A percentile compares a stretch with the other conserved stretches of the same genome.
These are phyloP conservation scores for Perizoma flavofasciatum DNA, from an alignment of 2,888 invertebrate species.

Conservation along the genomic window DNA sequence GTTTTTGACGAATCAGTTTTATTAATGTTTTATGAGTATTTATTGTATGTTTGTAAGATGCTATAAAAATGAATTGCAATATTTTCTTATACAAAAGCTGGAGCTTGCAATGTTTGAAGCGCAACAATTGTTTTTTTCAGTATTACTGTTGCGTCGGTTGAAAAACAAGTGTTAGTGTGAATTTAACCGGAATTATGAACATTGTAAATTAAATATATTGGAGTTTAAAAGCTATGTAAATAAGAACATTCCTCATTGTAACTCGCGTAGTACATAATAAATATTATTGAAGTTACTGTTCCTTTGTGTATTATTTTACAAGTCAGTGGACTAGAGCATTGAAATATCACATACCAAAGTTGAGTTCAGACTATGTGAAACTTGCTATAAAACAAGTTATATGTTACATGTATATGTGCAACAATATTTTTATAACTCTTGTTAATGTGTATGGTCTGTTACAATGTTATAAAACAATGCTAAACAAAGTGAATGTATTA, in stretches of 20 bases:
- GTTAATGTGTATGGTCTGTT: too few species aligned
- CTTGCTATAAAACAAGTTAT: too few species aligned
- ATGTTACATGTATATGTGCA: too few species aligned
- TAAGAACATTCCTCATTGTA: constrained; percentile 84
- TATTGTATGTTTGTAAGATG: constrained; percentile 49
- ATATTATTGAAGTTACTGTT: constrained; percentile 84
- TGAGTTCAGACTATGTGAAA: too few species aligned
- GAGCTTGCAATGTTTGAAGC: constrained; percentile 41
- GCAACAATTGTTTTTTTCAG: constrained; percentile 60
- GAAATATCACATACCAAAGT: too few species aligned
- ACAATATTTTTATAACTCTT: too few species aligned
- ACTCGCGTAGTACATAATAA: constrained; percentile 84
- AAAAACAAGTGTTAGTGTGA: constrained; percentile 44
- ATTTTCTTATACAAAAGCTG: constrained; percentile 25
- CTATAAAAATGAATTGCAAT: constrained; percentile 48
- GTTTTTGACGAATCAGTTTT: constrained; percentile 47
- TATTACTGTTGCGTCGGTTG: constrained; percentile 65
- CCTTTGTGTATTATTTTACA: constrained; percentile 44
- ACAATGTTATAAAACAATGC: too few species aligned
- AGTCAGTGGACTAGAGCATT: neutral
- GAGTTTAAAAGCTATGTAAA: constrained; percentile 79
- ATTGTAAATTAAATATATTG: constrained; percentile 57
- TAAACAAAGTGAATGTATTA: too few species aligned
- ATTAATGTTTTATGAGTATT: constrained; percentile 46
- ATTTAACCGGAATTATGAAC: constrained; percentile 42